Percentiles rank a stretch among this genome's conserved stretches.
phyloP scores from a whole-genome alignment of 2,888 invertebrate genomes.

The Melanophora roralis region DNA sequence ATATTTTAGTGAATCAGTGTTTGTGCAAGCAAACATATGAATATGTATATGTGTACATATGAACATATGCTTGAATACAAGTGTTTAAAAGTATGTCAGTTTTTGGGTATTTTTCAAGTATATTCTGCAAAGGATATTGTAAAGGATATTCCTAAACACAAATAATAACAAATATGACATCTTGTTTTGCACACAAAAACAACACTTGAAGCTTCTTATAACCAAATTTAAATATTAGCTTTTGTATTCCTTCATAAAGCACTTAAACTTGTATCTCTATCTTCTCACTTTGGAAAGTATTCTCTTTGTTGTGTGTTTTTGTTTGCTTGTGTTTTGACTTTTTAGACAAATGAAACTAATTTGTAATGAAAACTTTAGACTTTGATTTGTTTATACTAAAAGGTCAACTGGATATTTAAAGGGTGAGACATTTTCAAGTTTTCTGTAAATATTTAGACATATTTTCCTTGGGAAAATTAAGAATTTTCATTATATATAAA shows the following conservation, averaged over 20 bases:
- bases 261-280: not conserved
- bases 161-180: conserved; percentile 51
- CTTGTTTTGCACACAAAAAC: not conserved
- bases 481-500: too few relatives aligned
- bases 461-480: too few relatives aligned
- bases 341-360: conserved; percentile 30
- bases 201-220: conserved; percentile 12
- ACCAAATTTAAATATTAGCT: conserved; percentile 38
- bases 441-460: too few relatives aligned
- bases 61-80: too few relatives aligned
- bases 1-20: not conserved
- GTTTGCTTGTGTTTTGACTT: not conserved
- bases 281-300: not conserved
- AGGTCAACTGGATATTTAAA: too few relatives aligned
- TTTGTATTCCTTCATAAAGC: not conserved
- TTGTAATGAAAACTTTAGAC: conserved; percentile 35
- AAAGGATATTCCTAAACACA: conserved; percentile 35
- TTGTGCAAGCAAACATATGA: too few relatives aligned
- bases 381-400: conserved; percentile 24
- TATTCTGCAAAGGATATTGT: conserved; percentile 17
- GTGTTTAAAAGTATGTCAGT: not conserved
- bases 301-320: not conserved
- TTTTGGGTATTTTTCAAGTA: too few relatives aligned
- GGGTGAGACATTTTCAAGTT: too few relatives aligned
- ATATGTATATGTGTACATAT: too few relatives aligned